Percentiles rank a stretch among this genome's conserved stretches.
Conservation (phyloP, 2,797 vertebrate genomes). For the Hoplostethus mediterraneus region DNA sequence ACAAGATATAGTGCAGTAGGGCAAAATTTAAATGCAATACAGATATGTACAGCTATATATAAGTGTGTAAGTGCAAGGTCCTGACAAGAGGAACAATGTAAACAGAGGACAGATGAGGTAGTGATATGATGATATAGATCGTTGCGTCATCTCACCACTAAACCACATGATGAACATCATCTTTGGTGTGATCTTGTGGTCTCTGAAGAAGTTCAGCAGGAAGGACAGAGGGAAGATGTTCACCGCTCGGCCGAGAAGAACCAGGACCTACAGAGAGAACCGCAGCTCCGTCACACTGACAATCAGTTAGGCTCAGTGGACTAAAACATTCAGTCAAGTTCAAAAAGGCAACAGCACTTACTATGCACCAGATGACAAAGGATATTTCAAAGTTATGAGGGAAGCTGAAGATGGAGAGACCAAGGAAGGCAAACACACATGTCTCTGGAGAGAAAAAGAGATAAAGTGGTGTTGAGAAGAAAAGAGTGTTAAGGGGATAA, state of each 20-base stretch:
- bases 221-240: constrained; percentile 98
- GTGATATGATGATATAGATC: no score
- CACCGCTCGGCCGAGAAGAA: constrained; percentile 94
- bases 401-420: constrained; percentile 98
- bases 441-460: constrained; percentile 87
- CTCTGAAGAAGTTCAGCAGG: constrained; percentile 97
- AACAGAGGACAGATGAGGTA: no score
- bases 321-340: background rate
- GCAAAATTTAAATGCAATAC: background rate
- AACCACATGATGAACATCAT: constrained; percentile 99
- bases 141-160: constrained; percentile 89
- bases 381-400: constrained; percentile 99
- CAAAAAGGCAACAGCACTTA: constrained; percentile 81
- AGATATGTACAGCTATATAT: no score
- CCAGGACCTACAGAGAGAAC: constrained; percentile 86
- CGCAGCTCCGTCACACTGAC: constrained; percentile 9
- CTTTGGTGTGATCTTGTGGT: constrained; percentile 98
- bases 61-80: no score
- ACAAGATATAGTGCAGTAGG: no score
- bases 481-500: background rate
- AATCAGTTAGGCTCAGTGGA: background rate
- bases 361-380: constrained; percentile 99
- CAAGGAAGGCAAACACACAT: constrained; percentile 98
- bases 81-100: no score
- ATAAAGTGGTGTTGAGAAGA: background rate